Base-by-base conservation (phyloP, 2,113 vertebrate genomes). In the Nothocercus julius region DNA sequence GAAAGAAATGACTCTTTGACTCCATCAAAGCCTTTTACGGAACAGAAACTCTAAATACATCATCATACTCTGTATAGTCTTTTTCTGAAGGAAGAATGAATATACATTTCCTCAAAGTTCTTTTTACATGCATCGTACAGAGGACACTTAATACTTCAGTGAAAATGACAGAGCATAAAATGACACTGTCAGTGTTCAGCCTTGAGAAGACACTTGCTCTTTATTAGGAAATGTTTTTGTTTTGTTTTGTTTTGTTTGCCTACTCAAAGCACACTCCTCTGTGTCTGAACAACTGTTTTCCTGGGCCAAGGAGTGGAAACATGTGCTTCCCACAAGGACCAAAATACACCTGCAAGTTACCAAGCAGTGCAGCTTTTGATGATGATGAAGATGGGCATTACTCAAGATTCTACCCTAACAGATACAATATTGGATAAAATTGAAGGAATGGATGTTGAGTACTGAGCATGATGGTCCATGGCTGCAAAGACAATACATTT, bases 301-400 rank as follows among this genome's bases (percentile, higher is more conserved):
- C 4, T 30, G 4, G 2, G 1, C 49, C 49, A 54, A 47, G 4
- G 38, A 8, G 16, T 40, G 10, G 42, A 82, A 90, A 83, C 68
- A n/a, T 6, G 6, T 59, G 32, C 8, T 80, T 63, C 16, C 38
- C 2, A 3, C 3, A 19, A 13, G 22, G 22, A 25, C 0, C 40
- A 22, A 61, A 79, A 68, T 51, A 44, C 2, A 68, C 7, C 34
- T 76, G 12, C 6, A 61, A 63, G 8, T 49, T 68, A 20, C 28
- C 19, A 22, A 30, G 24, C 8, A 45, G 13, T 17, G 44, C 44
- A 44, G 44, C 44, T 16, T 44, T 44, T 44, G 8, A 24, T 40
- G 32, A 40, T 49, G 12, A 28, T 34, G 61, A 21, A 21, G 28
- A 64, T 5, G 5, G 5, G 9, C 2, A 12, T 25, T 4, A 67